phyloP scores from a whole-genome alignment of 2,888 invertebrate genomes.

The Bombyx huttoni region DNA sequence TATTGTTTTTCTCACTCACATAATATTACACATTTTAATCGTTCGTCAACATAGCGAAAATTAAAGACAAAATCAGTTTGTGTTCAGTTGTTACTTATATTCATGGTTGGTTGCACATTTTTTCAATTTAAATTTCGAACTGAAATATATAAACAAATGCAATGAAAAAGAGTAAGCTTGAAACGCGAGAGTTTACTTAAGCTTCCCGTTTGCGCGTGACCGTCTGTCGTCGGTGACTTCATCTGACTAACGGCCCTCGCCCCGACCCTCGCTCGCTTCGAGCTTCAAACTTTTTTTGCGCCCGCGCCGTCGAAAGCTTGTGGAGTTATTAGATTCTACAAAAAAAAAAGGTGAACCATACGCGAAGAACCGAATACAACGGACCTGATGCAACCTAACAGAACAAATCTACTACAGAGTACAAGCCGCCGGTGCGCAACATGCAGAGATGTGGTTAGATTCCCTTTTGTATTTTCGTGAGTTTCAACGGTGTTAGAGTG shows the following conservation, averaged over 20 bases:
- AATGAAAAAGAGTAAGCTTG: not conserved
- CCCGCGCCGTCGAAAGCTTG: constrained; percentile 67
- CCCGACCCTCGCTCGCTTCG: constrained; percentile 51
- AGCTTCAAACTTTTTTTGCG: constrained; percentile 65
- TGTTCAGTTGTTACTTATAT: not conserved
- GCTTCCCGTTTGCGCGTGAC: constrained; percentile 20
- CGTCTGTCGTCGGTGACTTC: constrained; percentile 37
- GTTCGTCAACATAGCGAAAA: constrained; percentile 19
- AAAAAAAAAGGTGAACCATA: constrained; percentile 60
- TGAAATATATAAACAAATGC: not conserved
- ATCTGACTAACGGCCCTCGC: constrained; percentile 30
- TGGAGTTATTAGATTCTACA: constrained; percentile 63
- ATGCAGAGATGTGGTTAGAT: constrained; percentile 50
- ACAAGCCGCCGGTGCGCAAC: constrained; percentile 34
- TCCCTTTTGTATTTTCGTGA: constrained; percentile 42
- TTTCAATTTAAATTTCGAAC: not conserved
- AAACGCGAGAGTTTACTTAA: not conserved
- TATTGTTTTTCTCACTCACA: constrained; percentile 51
- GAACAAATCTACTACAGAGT: constrained; percentile 32
- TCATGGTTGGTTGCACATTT: not conserved
- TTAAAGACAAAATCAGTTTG: not conserved
- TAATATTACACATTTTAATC: constrained; percentile 34
- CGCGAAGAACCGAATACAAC: constrained; percentile 53
- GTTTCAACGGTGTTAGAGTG: constrained; percentile 51
- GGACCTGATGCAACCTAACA: constrained; percentile 48